Evolutionary conservation across 2,797 vertebrate species (phyloP).

Genomic region (Syngnathus rostellatus): DNA sequence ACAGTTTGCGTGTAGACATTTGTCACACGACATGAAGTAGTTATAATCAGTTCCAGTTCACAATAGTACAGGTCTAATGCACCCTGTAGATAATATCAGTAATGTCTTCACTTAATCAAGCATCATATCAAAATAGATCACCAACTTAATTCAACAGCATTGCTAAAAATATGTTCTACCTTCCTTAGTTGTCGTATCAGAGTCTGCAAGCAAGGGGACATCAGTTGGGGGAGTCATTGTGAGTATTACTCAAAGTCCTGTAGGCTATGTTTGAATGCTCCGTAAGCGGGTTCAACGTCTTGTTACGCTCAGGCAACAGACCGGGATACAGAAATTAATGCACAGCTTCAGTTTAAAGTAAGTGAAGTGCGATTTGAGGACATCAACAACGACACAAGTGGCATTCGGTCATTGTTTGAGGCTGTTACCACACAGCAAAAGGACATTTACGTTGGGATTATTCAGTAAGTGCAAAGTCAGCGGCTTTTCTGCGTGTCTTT

Average conservation of each 20-base stretch:
- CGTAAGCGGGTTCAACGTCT: neutral
- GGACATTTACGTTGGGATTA: conserved; percentile 65
- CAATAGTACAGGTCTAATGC: neutral
- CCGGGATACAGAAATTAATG: conserved; percentile 65
- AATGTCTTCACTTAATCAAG: neutral
- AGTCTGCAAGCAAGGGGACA: conserved; percentile 64
- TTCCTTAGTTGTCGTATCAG: conserved; percentile 80
- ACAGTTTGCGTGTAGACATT: neutral
- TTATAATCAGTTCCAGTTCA: neutral
- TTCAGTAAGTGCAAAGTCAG: conserved; percentile 69
- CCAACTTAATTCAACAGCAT: neutral
- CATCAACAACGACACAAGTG: neutral
- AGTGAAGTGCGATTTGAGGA: conserved; percentile 52
- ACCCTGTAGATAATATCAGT: neutral
- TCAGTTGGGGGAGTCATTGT: conserved; percentile 75
- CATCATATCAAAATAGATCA: neutral
- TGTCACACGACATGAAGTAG: neutral
- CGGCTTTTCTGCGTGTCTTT: neutral
- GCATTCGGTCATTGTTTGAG: conserved; percentile 53
- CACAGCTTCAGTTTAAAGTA: conserved; percentile 69
- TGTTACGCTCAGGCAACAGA: conserved; percentile 75
- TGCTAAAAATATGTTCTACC: conserved; percentile 7
- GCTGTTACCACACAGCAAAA: conserved; percentile 44
- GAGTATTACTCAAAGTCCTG: conserved; percentile 40
- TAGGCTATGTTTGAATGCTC: neutral